These are phyloP conservation scores for Brevimyrus niger DNA, from an alignment of 2,113 vertebrate genomes.

Conservation along the genomic window DNA sequence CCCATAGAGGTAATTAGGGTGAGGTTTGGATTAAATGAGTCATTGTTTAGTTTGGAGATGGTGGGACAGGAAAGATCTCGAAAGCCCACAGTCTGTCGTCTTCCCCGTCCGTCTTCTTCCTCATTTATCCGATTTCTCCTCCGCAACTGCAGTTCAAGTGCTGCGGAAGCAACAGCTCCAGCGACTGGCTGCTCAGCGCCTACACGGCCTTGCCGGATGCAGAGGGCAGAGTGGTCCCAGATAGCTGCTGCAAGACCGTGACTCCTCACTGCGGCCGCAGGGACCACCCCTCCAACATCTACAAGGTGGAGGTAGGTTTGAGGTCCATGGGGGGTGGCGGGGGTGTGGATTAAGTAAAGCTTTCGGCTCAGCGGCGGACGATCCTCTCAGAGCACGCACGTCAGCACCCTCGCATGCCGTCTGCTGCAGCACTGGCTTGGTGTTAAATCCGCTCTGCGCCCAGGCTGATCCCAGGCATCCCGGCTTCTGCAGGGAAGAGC, in stretches of 20 bases:
- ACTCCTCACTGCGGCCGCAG: conserved; percentile 61
- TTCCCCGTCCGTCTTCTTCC: background rate
- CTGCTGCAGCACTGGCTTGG: background rate
- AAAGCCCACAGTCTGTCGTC: background rate
- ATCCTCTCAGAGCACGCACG: background rate
- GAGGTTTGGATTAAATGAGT: background rate
- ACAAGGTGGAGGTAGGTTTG: conserved; percentile 72
- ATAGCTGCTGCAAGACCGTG: conserved; percentile 79
- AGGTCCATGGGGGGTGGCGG: background rate
- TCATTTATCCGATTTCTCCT: background rate
- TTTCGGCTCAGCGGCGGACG: background rate
- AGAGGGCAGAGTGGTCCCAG: conserved; percentile 59
- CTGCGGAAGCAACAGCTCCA: conserved; percentile 74
- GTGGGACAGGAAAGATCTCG: background rate
- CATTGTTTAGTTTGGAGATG: background rate
- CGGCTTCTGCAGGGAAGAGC: background rate
- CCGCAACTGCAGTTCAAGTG: conserved; percentile 67
- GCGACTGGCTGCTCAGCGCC: conserved; percentile 64
- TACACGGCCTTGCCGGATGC: conserved; percentile 54
- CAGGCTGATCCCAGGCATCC: background rate
- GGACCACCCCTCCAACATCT: conserved; percentile 80
- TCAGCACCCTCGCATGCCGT: background rate
- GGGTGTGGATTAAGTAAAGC: background rate
- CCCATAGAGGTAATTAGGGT: background rate
- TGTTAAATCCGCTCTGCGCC: background rate